Conservation (phyloP, 2,797 vertebrate species). For the Microcaecilia unicolor region DNA sequence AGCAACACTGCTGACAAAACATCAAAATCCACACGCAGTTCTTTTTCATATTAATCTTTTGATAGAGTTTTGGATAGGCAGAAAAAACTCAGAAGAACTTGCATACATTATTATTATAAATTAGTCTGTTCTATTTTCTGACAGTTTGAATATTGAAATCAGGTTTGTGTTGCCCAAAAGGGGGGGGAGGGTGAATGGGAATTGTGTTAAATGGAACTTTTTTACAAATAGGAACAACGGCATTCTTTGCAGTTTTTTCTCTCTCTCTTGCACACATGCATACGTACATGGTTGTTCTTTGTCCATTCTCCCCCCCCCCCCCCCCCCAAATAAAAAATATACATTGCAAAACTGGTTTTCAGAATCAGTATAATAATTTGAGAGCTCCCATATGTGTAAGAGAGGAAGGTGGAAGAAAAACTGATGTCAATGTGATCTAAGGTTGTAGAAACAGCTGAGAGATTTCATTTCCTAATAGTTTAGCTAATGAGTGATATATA, state of each 20-base stretch:
- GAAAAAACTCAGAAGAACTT: slow-evolving; percentile 52
- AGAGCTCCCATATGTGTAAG: too few species aligned
- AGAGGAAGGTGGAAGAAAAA: not conserved
- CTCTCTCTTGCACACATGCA: too few species aligned
- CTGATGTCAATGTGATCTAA: too few species aligned
- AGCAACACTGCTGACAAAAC: too few species aligned
- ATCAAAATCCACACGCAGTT: slow-evolving; percentile 48
- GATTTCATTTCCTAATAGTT: too few species aligned
- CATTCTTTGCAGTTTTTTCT: slow-evolving; percentile 51
- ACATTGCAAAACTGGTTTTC: slow-evolving; percentile 46
- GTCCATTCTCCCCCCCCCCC: too few species aligned
- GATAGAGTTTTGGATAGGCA: slow-evolving; percentile 61
- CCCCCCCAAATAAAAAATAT: slow-evolving; percentile 48
- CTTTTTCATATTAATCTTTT: slow-evolving; percentile 55
- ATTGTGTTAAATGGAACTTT: slow-evolving; percentile 59
- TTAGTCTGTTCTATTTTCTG: slow-evolving; percentile 27
- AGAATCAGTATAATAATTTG: slow-evolving; percentile 67
- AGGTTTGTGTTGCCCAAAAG: slow-evolving; percentile 59
- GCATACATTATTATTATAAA: slow-evolving; percentile 17
- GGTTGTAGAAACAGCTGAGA: too few species aligned
- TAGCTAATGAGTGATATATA: too few species aligned
- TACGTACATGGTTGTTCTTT: too few species aligned
- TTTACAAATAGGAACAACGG: slow-evolving; percentile 47
- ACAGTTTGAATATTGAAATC: slow-evolving; percentile 42
- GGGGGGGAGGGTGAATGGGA: slow-evolving; percentile 13